Percentiles rank a stretch among this genome's conserved stretches.
Evolutionary conservation across 2,888 invertebrate genomes (phyloP).

Genomic region (Magallana nippona): DNA sequence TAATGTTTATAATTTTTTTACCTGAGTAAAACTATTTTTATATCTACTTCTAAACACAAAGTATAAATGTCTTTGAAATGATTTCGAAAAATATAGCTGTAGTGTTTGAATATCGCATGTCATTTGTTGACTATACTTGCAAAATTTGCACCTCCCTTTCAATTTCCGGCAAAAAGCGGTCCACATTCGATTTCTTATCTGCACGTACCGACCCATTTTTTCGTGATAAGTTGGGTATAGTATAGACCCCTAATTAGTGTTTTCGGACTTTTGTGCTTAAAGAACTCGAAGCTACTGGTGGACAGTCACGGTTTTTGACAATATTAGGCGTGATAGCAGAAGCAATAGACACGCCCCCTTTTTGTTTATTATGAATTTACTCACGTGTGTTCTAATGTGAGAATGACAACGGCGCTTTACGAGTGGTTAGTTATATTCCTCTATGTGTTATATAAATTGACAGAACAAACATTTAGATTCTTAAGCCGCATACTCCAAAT

Average conservation of each 20-base stretch:
- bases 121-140: not conserved
- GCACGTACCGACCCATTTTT: not conserved
- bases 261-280: too few relatives aligned
- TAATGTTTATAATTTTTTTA: not conserved
- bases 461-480: conserved; percentile 15
- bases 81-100: not conserved
- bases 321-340: not conserved
- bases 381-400: conserved; percentile 38
- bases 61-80: not conserved
- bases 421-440: conserved; percentile 55
- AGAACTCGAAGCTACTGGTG: too few relatives aligned
- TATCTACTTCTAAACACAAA: not conserved
- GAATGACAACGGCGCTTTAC: conserved; percentile 38
- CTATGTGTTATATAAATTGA: conserved; percentile 52
- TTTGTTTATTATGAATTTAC: not conserved
- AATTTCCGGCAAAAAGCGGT: conserved; percentile 12
- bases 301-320: too few relatives aligned
- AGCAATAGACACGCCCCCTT: conserved; percentile 14
- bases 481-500: conserved; percentile 20
- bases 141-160: not conserved
- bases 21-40: too few relatives aligned
- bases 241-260: too few relatives aligned
- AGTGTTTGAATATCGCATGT: too few relatives aligned
- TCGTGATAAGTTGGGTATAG: too few relatives aligned
- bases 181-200: not conserved